Evolutionary conservation across 2,888 invertebrate species (phyloP).

Genomic region (Apamea monoglypha): DNA sequence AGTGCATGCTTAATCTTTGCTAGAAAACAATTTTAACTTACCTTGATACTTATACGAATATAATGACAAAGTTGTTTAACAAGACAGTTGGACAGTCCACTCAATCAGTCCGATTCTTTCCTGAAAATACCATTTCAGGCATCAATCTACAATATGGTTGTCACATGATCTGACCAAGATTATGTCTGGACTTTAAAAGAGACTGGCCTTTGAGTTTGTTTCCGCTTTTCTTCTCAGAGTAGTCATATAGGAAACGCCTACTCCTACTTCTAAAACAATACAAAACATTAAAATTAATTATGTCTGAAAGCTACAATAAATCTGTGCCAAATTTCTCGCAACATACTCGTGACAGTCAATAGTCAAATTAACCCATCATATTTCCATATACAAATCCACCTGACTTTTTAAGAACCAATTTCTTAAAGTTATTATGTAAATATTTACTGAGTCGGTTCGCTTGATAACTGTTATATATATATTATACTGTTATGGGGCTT

Average conservation of each 20-base stretch:
- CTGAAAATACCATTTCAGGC: not conserved
- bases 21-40: not conserved
- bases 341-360: not conserved
- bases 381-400: constrained; percentile 34
- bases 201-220: not conserved
- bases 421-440: constrained; percentile 72
- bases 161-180: not conserved
- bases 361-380: constrained; percentile 36
- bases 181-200: not conserved
- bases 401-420: constrained; percentile 53
- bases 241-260: not conserved
- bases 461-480: constrained; percentile 78
- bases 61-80: not conserved
- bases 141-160: not conserved
- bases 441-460: constrained; percentile 75
- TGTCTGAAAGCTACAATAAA: not conserved
- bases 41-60: too few species aligned
- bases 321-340: not conserved
- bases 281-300: not conserved
- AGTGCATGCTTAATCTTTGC: not conserved
- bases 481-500: constrained; percentile 78
- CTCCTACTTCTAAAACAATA: not conserved
- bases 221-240: not conserved
- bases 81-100: not conserved
- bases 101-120: not conserved